phyloP scores from a whole-genome alignment of 2,113 vertebrate species.

The Hystrix brachyura region DNA sequence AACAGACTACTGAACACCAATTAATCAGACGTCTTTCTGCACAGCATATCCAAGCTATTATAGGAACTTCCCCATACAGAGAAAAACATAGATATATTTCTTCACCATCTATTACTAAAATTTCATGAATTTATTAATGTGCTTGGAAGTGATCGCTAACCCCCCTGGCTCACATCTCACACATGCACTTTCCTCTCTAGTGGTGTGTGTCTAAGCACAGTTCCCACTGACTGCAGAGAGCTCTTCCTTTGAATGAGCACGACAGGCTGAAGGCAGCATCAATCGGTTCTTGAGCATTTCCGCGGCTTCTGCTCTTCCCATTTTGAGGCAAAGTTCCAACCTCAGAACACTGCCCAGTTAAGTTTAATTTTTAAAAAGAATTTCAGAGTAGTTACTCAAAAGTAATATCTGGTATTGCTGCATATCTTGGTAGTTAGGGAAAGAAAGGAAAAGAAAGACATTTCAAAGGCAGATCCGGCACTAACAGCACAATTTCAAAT shows the following conservation, averaged over 20 bases:
- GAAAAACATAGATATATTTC: background rate
- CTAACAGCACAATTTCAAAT: background rate
- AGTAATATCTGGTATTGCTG: background rate
- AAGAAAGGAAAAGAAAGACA: background rate
- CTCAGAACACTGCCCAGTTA: background rate
- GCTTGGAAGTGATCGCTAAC: background rate
- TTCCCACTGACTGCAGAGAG: background rate
- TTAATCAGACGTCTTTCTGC: background rate
- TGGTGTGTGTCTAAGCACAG: background rate
- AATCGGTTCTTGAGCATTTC: background rate
- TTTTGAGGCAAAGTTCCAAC: constrained; percentile 39
- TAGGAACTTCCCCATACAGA: background rate
- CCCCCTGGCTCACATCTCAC: background rate
- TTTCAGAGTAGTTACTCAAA: constrained; percentile 58
- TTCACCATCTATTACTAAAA: background rate
- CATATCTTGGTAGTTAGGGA: background rate
- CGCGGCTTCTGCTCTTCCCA: background rate
- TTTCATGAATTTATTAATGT: background rate
- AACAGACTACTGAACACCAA: background rate
- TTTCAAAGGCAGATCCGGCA: background rate
- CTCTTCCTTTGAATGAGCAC: background rate
- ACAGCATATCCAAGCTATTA: background rate
- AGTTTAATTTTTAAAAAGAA: constrained; percentile 65
- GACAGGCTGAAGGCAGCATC: background rate
- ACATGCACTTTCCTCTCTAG: background rate